Conservation (phyloP, 2,797 vertebrate species). For the Limosa lapponica region DNA sequence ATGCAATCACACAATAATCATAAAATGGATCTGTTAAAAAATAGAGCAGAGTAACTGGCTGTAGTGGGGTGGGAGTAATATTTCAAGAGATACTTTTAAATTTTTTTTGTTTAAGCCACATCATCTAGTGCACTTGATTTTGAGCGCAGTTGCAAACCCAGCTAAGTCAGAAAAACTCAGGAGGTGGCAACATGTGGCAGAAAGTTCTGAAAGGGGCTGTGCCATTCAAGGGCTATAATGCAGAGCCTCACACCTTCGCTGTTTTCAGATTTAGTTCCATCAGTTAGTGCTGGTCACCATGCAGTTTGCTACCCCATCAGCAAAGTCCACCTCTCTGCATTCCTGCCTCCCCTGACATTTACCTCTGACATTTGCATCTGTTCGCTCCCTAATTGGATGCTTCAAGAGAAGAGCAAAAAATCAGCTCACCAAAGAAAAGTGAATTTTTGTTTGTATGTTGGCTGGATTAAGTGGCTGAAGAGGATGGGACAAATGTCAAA, state of each 20-base stretch:
- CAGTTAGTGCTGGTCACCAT: accelerated
- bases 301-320: not conserved
- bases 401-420: not conserved
- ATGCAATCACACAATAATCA: not conserved
- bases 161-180: not conserved
- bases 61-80: not conserved
- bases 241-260: accelerated
- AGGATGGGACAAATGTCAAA: not conserved
- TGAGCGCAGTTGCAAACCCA: not conserved
- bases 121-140: not conserved
- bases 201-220: not conserved
- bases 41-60: not conserved
- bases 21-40: not conserved
- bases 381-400: not conserved
- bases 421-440: not conserved
- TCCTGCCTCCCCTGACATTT: not conserved
- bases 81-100: not conserved
- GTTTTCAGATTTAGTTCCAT: not conserved
- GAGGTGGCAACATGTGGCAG: not conserved
- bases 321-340: not conserved
- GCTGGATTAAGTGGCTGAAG: not conserved
- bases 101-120: not conserved
- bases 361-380: not conserved
- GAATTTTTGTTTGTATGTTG: not conserved
- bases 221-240: not conserved